Evolutionary conservation across 2,113 vertebrate species (phyloP), one percentile per base, ranked within the genome.

Genomic region (Sturnira hondurensis): DNA sequence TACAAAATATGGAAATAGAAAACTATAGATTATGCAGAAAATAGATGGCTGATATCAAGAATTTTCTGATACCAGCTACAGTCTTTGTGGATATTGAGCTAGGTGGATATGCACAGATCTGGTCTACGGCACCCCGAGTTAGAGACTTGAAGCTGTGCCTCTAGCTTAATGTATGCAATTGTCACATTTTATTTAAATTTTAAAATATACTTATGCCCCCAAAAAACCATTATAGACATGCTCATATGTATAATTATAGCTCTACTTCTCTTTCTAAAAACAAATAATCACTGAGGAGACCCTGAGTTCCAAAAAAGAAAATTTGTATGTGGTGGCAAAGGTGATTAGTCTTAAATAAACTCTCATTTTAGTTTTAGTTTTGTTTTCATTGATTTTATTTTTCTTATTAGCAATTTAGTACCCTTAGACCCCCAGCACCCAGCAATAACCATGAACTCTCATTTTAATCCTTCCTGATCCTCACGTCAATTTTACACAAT

Each of bases 11-110:
- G 13, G 45, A 58, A 58, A 43, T 24, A 6, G 43, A 20, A 33
- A 61, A 45, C 2, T 38, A 45, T 5, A 7, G 8, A 22, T 33
- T 52, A 22, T n/a, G 7, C 33, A 41, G n/a, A 73, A 67, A n/a
- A 24, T 43, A 4, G 2, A 3, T 13, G 26, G 5, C 5, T 0
- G 5, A 13, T 38, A 71, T 13, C 28, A 26, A 22, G 45, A 47
- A 7, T n/a, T 31, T 36, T 43, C 19, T 8, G 5, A 8, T 3
- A 8, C 2, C 36, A 43, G 7, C 19, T 22, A 22, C 3, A 9
- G 1, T 3, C 8, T 26, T 14, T 33, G 0, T 20, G 63, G 17
- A 7, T 0, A 0, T 31, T 4, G 3, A 14, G 45, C 33, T 5
- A 38, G 22, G 12, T 10, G 6, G 31, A 4, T 17, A 5, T 10